Evolutionary conservation across 2,113 vertebrate genomes (phyloP), one percentile per base, ranked within the genome.

Genomic region (Microcebus tavaratra): DNA sequence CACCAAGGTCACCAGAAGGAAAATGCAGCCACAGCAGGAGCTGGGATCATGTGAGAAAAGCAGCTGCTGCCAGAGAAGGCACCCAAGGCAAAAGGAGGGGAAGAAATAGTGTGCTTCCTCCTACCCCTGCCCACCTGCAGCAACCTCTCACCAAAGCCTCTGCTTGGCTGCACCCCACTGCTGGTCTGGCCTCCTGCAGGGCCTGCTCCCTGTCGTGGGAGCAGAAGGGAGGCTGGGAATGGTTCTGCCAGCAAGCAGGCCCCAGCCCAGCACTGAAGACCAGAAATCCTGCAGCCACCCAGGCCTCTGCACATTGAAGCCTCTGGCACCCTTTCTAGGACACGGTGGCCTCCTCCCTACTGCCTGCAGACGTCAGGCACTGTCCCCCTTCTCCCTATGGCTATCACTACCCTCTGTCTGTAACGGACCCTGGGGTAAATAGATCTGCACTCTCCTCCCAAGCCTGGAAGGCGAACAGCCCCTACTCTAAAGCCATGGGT

Each of bases 401-500:
- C 59, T 53, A 4, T 27, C n/a, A 29, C 31, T 17, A 70, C 25
- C 70, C 39, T 80, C 27, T 34, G 20, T 79, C 55, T 78, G 18
- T 81, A 57, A 39, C 29, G 18, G 87, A 65, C 36, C 34, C 42
- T 20, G 8, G 21, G 31, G 7, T 72, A 68, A 8, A 75, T 0
- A 70, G 61, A 36, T 9, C 27, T 17, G n/a, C 17, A 34, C 39
- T 57, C 39, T 65, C 27, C 76, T 75, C 45, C 88, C 65, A 45
- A 15, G 39, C 12, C 87, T 31, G 4, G 34, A 65, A 72, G 39
- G 14, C 27, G 25, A 57, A 8, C 0, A 0, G 14, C 11, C 57
- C 25, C 50, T 2, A 34, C 59, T 8, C 39, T 31, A 9, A n/a
- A 48, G 6, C 15, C 68, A 10, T 1, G 0, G 2, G 2, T 3